Evolutionary conservation across 2,888 invertebrate genomes (phyloP).

Genomic region (Oscheius sp.): DNA sequence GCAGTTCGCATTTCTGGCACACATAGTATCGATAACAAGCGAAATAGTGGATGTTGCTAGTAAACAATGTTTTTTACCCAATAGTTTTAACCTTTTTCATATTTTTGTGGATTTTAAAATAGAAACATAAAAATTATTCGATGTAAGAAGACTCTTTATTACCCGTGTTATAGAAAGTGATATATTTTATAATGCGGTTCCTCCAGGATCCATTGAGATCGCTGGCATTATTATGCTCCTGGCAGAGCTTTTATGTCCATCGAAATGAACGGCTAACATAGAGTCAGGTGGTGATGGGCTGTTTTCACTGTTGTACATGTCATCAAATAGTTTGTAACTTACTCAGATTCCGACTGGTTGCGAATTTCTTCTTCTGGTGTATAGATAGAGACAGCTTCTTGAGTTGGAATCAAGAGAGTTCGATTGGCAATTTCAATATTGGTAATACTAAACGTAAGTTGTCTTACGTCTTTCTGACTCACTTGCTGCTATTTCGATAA

Average conservation of each 20-base stretch:
- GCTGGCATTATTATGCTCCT: slow-evolving; percentile 17
- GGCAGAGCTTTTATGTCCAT: slow-evolving; percentile 7
- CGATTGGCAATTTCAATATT: slow-evolving; percentile 11
- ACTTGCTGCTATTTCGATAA: slow-evolving; percentile 50
- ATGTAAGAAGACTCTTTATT: neutral
- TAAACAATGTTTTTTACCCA: neutral
- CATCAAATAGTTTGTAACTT: neutral
- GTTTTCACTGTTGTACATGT: neutral
- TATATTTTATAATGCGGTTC: slow-evolving; percentile 43
- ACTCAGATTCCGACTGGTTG: slow-evolving; percentile 1
- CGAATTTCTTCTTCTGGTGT: slow-evolving; percentile 17
- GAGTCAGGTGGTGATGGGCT: neutral
- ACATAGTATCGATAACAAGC: slow-evolving; percentile 89
- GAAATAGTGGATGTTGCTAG: slow-evolving; percentile 91
- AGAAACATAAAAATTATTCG: slow-evolving; percentile 1
- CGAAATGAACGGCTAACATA: slow-evolving; percentile 9
- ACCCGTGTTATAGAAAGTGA: neutral
- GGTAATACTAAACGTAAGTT: neutral
- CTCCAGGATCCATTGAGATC: slow-evolving; percentile 20
- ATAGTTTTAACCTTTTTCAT: neutral
- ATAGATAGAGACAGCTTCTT: slow-evolving; percentile 13
- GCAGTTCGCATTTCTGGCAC: slow-evolving; percentile 68
- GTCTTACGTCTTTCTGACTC: neutral
- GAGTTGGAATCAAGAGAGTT: neutral
- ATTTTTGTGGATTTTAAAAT: neutral